Evolutionary conservation across 2,113 vertebrate species (phyloP).

Genomic region (Laterallus jamaicensis): DNA sequence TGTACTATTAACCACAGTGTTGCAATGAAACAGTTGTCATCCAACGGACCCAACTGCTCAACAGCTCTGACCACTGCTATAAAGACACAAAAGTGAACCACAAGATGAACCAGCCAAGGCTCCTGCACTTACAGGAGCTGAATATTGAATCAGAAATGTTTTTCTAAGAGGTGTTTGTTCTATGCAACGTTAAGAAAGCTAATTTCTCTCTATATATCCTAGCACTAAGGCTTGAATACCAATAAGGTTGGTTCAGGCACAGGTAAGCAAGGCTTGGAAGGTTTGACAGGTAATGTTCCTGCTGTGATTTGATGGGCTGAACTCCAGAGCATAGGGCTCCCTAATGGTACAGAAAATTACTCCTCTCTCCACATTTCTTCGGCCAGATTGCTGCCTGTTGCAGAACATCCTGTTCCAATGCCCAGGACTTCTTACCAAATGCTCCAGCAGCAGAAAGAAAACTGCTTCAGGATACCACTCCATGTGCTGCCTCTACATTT

Average conservation of each 20-base stretch:
- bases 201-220: not conserved
- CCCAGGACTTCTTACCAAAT: not conserved
- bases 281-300: not conserved
- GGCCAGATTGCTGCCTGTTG: not conserved
- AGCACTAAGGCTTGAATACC: not conserved
- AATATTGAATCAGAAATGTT: not conserved
- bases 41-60: not conserved
- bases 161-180: not conserved
- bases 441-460: not conserved
- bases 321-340: not conserved
- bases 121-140: not conserved
- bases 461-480: not conserved
- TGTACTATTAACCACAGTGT: not conserved
- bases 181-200: not conserved
- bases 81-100: not conserved
- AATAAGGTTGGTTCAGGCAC: not conserved
- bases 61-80: not conserved
- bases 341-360: conserved; percentile 1
- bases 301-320: not conserved
- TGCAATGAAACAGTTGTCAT: not conserved
- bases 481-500: not conserved
- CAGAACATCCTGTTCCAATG: not conserved
- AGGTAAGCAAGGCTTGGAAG: not conserved
- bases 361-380: not conserved
- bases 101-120: not conserved